phyloP scores from a whole-genome alignment of 1,140 invertebrate genomes.

The Littorina saxatilis region DNA sequence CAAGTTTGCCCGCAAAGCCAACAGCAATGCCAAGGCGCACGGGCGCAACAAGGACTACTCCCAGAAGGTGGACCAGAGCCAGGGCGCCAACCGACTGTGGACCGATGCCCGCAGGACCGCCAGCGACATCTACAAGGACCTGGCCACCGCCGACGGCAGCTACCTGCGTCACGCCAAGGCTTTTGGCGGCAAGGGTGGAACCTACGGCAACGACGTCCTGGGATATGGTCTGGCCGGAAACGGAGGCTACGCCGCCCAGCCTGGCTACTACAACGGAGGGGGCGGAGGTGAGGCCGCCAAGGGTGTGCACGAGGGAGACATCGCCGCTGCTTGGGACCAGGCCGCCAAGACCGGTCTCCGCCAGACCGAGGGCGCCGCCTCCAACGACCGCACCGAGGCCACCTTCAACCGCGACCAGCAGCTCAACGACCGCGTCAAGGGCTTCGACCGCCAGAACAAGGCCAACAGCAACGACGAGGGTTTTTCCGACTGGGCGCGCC shows the following conservation, averaged over 20 bases:
- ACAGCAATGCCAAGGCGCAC: conserved; percentile 31
- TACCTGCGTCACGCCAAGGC: conserved; percentile 18
- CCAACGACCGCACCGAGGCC: conserved; percentile 25
- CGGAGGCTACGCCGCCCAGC: conserved; percentile 28
- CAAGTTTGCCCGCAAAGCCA: conserved; percentile 31
- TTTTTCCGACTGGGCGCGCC: conserved; percentile 17
- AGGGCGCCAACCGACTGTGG: conserved; percentile 32
- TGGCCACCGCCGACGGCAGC: conserved; percentile 37
- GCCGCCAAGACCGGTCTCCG: conserved; percentile 16
- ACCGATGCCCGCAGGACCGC: conserved; percentile 34
- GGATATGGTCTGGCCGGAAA: conserved; percentile 36
- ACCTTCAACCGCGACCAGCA: conserved; percentile 10
- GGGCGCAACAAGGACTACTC: conserved; percentile 37
- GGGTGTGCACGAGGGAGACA: background rate
- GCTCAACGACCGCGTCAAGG: background rate
- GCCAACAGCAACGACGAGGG: background rate
- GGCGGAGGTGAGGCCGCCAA: background rate
- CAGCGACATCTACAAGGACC: conserved; percentile 41
- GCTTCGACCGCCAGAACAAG: background rate
- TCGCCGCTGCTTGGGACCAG: conserved; percentile 35
- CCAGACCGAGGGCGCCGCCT: background rate
- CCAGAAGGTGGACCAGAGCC: conserved; percentile 38
- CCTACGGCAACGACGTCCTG: background rate
- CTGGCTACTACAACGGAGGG: background rate
- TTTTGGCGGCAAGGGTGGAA: background rate